phyloP scores from a whole-genome alignment of 2,888 invertebrate species.

The Drosophila acutilabella region DNA sequence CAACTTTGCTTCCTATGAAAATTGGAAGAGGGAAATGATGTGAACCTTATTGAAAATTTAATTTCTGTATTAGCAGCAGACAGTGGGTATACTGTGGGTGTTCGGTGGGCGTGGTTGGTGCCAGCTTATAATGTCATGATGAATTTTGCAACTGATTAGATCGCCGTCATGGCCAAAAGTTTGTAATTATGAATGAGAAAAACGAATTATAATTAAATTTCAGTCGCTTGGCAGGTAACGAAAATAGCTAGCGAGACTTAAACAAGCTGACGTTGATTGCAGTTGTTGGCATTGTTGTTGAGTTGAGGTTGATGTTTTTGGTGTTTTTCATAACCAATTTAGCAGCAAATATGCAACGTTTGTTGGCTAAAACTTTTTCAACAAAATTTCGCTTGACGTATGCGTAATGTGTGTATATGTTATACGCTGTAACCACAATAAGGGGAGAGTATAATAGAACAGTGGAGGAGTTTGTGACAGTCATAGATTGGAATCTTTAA shows the following conservation, averaged over 20 bases:
- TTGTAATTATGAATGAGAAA: conserved; percentile 68
- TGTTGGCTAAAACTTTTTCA: conserved; percentile 31
- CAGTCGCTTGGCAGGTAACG: conserved; percentile 28
- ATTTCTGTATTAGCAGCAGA: conserved; percentile 65
- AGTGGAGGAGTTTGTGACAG: background rate
- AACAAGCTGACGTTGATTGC: conserved; percentile 27
- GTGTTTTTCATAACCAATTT: conserved; percentile 47
- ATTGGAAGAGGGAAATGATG: conserved; percentile 17
- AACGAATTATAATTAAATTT: conserved; percentile 60
- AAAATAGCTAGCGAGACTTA: conserved; percentile 28
- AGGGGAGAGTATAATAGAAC: background rate
- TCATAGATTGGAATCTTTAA: background rate
- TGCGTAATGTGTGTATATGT: conserved; percentile 37
- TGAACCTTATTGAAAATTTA: conserved; percentile 73
- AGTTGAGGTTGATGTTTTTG: conserved; percentile 29
- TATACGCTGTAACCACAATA: background rate
- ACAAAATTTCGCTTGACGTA: conserved; percentile 40
- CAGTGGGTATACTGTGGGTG: conserved; percentile 22
- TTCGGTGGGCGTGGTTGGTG: background rate
- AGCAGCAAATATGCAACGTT: conserved; percentile 43
- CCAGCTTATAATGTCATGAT: conserved; percentile 34
- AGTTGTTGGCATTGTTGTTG: conserved; percentile 9
- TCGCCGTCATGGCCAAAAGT: conserved; percentile 54
- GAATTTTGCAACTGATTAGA: conserved; percentile 46
- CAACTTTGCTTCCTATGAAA: conserved; percentile 14